Conservation (phyloP, 1,140 invertebrate genomes). For the Oppia nitens region DNA sequence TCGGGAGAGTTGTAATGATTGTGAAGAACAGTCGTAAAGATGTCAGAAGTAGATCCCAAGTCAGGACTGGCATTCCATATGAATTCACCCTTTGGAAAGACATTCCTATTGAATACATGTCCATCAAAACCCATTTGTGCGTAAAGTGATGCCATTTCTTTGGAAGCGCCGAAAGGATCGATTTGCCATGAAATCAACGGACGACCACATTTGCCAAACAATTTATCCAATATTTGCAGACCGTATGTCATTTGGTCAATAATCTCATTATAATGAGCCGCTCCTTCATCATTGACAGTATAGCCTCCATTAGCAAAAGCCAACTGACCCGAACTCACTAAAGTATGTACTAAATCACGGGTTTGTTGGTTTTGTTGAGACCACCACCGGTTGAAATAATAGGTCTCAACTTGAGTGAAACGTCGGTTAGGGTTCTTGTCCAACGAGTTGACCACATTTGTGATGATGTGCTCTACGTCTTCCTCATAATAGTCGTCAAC, state of each 20-base stretch:
- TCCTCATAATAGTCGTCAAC: constrained; percentile 32
- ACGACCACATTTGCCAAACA: constrained; percentile 39
- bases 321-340: constrained; percentile 43
- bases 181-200: constrained; percentile 41
- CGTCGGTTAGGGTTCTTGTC: constrained; percentile 48
- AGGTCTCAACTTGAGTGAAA: too few relatives aligned
- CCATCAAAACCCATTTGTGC: too few relatives aligned
- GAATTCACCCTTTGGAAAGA: too few relatives aligned
- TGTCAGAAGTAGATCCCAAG: constrained; percentile 1
- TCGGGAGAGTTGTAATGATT: constrained; percentile 11
- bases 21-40: constrained; percentile 8
- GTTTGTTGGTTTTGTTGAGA: constrained; percentile 44
- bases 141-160: constrained; percentile 39
- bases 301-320: constrained; percentile 73
- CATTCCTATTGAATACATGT: too few relatives aligned
- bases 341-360: constrained; percentile 30
- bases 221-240: constrained; percentile 35
- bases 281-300: constrained; percentile 88
- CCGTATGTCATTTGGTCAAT: constrained; percentile 70
- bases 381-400: too few relatives aligned
- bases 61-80: constrained; percentile 29
- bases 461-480: constrained; percentile 74
- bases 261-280: constrained; percentile 74
- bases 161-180: constrained; percentile 44
- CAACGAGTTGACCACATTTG: constrained; percentile 63